Base-by-base conservation (phyloP, 2,797 vertebrate genomes). In the Gallinago nigripennis region DNA sequence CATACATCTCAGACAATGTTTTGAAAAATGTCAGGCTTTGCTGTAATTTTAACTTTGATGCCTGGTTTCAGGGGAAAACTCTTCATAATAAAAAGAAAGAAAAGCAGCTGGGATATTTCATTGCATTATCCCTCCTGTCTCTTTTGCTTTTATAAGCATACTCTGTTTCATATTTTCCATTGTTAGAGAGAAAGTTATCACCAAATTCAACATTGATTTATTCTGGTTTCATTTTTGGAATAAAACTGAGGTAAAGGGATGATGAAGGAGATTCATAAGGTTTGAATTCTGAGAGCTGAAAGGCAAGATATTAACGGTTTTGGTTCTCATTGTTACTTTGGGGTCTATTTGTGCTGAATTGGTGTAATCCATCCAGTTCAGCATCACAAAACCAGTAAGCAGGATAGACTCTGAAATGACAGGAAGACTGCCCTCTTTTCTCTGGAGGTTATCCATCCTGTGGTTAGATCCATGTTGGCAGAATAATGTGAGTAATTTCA, bases 361-460 rank as follows among this genome's bases (percentile, higher is more conserved):
- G 84, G 20, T 95, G 72, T 83, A 83, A 94, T 96, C 69, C 72
- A 90, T 95, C 91, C 61, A 86, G 43, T 50, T 81, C 71, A 78
- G 46, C n/a, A 65, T 85, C 53, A 88, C 41, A 93, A 86, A 92
- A 90, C 1, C 58, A 79, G 35, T 46, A 69, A 94, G 43, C 33
- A 82, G 75, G 27, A 39, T 31, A 66, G 85, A 92, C 90, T 84
- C 51, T 82, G 70, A 88, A 95, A 43, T 81, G 72, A 80, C 80
- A 92, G 41, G 85, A 92, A 86, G 63, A 60, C 64, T 82, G 28
- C 43, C 58, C 23, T 82, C 35, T 93, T 90, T 66, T 77, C 48
- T 92, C 60, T 69, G 50, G 78, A 78, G 56, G 68, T 93, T 95
- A 91, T 92, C 30, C 50, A 85, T 93, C 46, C 84, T 72, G 46